Conservation (phyloP, 2,113 vertebrate genomes). For the Hiodon tergisus region DNA sequence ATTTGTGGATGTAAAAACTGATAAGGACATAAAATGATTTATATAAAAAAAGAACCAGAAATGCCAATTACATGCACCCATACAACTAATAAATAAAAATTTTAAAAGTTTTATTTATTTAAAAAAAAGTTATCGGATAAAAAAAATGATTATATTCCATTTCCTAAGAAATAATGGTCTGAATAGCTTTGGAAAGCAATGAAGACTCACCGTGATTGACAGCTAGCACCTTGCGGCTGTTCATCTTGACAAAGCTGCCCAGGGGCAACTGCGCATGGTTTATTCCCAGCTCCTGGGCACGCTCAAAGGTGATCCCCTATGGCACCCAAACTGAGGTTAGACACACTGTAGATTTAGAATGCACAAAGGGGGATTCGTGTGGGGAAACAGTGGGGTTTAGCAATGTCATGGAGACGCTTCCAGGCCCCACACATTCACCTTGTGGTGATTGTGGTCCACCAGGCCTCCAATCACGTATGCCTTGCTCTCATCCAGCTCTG, state of each 20-base stretch:
- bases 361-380: not conserved
- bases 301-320: conserved; percentile 82
- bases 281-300: conserved; percentile 78
- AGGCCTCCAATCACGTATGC: conserved; percentile 93
- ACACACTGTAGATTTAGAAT: not conserved
- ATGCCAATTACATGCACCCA: no score
- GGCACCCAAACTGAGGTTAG: conserved; percentile 8
- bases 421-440: conserved; percentile 62
- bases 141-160: no score
- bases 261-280: conserved; percentile 89
- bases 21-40: no score
- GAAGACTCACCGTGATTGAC: conserved; percentile 86
- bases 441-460: conserved; percentile 97
- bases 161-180: no score
- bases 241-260: conserved; percentile 90
- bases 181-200: not conserved
- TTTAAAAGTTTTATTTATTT: not conserved
- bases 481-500: conserved; percentile 80
- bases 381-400: not conserved
- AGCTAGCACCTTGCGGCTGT: conserved; percentile 90
- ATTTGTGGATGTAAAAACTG: no score
- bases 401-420: not conserved
- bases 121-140: no score
- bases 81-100: not conserved
- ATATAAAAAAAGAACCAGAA: no score